phyloP scores from a whole-genome alignment of 2,888 invertebrate genomes.

The Trisateles emortualis region DNA sequence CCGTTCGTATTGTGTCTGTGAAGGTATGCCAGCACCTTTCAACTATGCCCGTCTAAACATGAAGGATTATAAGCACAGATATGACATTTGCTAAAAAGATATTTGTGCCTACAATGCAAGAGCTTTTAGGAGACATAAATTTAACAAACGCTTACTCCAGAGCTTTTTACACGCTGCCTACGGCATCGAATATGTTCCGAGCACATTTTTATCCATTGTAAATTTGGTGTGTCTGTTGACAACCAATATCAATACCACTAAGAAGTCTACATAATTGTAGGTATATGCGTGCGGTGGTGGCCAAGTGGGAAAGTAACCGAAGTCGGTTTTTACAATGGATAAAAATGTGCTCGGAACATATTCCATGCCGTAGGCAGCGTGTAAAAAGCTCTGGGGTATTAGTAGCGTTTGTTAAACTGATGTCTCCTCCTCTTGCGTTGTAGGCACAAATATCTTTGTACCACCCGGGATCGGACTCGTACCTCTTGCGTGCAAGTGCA shows the following conservation, averaged over 20 bases:
- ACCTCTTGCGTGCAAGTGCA: too few species aligned
- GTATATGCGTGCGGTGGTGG: background rate
- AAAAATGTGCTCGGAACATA: too few species aligned
- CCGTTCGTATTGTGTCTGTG: constrained; percentile 68
- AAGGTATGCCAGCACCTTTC: constrained; percentile 80
- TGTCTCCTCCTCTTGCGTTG: background rate
- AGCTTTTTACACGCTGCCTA: too few species aligned
- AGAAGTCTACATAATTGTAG: background rate
- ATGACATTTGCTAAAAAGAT: background rate
- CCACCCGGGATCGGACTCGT: too few species aligned
- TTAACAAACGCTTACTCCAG: too few species aligned
- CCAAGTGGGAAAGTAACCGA: background rate
- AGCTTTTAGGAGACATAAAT: constrained; percentile 8
- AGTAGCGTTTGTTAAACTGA: too few species aligned
- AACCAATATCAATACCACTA: background rate
- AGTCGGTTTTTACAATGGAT: too few species aligned
- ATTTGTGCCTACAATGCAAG: constrained; percentile 22
- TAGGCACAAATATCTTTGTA: constrained; percentile 21
- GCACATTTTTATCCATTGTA: too few species aligned
- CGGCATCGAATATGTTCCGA: too few species aligned
- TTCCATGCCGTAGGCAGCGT: too few species aligned
- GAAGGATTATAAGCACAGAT: constrained; percentile 40
- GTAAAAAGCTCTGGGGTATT: too few species aligned
- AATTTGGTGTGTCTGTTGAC: too few species aligned
- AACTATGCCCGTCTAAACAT: constrained; percentile 54